Evolutionary conservation across 2,888 invertebrate genomes (phyloP).

Genomic region (Polia nebulosa): DNA sequence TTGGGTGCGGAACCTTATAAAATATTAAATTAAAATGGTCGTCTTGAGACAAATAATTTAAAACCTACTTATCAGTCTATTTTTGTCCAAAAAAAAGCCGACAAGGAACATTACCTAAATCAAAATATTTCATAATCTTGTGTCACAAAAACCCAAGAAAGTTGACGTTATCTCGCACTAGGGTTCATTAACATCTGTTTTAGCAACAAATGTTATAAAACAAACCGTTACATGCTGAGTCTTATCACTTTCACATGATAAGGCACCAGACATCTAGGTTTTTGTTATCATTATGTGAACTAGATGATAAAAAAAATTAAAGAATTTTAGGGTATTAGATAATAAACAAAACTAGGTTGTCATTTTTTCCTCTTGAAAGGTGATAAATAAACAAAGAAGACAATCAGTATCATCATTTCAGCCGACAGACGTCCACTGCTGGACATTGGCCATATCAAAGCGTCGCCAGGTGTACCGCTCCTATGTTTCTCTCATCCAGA

Average conservation of each 20-base stretch:
- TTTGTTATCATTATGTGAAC: conserved; percentile 34
- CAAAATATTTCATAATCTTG: conserved; percentile 27
- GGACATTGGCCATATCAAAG: too few species aligned
- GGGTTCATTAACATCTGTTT: conserved; percentile 50
- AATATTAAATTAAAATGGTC: too few species aligned
- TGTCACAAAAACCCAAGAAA: conserved; percentile 28
- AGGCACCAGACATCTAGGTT: conserved; percentile 34
- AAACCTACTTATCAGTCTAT: too few species aligned
- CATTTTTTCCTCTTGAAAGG: not conserved
- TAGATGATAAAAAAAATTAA: conserved; percentile 25
- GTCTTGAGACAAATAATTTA: too few species aligned
- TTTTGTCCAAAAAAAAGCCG: not conserved
- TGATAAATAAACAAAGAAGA: not conserved
- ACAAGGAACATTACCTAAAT: not conserved
- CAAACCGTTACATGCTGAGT: conserved; percentile 2
- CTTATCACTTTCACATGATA: conserved; percentile 56
- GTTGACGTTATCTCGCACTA: conserved; percentile 36
- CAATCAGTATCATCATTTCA: too few species aligned
- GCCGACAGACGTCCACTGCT: too few species aligned
- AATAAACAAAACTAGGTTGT: conserved; percentile 1
- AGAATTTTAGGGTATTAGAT: conserved; percentile 29
- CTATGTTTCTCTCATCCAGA: too few species aligned
- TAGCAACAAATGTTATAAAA: conserved; percentile 27
- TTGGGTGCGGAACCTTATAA: too few species aligned
- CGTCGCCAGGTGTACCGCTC: too few species aligned